Evolutionary conservation across 2,797 vertebrate genomes (phyloP).

Genomic region (Aulostomus chinensis): DNA sequence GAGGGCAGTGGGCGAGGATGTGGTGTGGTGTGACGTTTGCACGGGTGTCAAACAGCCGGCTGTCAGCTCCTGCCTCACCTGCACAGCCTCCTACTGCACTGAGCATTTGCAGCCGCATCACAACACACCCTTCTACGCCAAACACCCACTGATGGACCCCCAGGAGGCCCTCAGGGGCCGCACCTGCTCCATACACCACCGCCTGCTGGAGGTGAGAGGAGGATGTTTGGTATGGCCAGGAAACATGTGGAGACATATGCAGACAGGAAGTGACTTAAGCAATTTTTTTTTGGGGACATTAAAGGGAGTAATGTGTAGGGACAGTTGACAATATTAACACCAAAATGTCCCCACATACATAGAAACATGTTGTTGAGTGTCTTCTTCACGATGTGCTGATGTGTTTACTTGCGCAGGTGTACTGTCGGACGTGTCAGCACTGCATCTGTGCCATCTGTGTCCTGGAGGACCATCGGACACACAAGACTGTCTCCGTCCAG

Average conservation of each 20-base stretch:
- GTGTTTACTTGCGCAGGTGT: constrained; percentile 68
- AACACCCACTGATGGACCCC: constrained; percentile 85
- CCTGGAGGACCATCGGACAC: constrained; percentile 74
- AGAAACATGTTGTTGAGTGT: too few relatives aligned
- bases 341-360: too few relatives aligned
- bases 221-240: too few relatives aligned
- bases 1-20: neutral
- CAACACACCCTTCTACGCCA: constrained; percentile 79
- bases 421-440: constrained; percentile 79
- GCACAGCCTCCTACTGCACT: constrained; percentile 90
- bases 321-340: too few relatives aligned
- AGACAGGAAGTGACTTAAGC: too few relatives aligned
- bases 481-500: constrained; percentile 78
- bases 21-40: constrained; percentile 86
- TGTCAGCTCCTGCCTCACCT: constrained; percentile 88
- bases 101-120: constrained; percentile 85
- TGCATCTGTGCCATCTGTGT: constrained; percentile 91
- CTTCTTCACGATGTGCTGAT: neutral
- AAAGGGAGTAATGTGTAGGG: too few relatives aligned
- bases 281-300: too few relatives aligned
- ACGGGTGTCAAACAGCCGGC: constrained; percentile 70
- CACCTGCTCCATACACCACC: constrained; percentile 83
- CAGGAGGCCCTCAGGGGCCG: constrained; percentile 80
- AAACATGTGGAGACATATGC: too few relatives aligned
- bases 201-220: constrained; percentile 82